Evolutionary conservation across 2,888 invertebrate species (phyloP), one percentile per base, ranked within the genome.

Genomic region (Crepidodera aurea): DNA sequence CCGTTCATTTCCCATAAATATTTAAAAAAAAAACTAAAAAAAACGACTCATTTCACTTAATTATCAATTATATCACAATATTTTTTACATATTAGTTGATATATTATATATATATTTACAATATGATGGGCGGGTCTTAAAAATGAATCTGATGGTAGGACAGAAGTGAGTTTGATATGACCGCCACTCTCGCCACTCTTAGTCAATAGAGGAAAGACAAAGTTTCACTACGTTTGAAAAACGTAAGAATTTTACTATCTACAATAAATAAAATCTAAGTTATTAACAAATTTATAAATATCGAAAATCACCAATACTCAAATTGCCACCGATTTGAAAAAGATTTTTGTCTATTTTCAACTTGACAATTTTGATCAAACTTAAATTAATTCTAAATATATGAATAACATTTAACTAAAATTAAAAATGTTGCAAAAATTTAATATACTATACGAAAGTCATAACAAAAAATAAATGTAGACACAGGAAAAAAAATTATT

Each of bases 21-120:
- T 59, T 63, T 56, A 18, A 56, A 57, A 61, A 65, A 48, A 50
- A 48, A 32, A 44, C 37, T 8, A 6, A 42, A 37, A 48, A 63
- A 59, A 56, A 60, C 55, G 50, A 62, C 50, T 59, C 42, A 59
- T 55, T 66, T 66, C 69, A 69, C 68, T 66, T 68, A 68, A 64
- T 65, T 65, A 69, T 68, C 69, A 69, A 68, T 62, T 71, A 68
- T 71, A 71, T 71, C 71, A 71, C 71, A 71, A 65, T 69, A 58
- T 64, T 64, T 66, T 63, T 62, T 57, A 42, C 44, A 42, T 37
- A 37, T 55, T 50, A 62, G 18, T 55, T 37, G 44, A 63, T 55
- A 48, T 64, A 61, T n/a, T n/a, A n/a, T 51, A 42, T 40, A 55
- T 48, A 53, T 62, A 55, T 64, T 56, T 66, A 66, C 59, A 66